Evolutionary conservation across 2,113 vertebrate species (phyloP).

Genomic region (Triplophysa rosa): DNA sequence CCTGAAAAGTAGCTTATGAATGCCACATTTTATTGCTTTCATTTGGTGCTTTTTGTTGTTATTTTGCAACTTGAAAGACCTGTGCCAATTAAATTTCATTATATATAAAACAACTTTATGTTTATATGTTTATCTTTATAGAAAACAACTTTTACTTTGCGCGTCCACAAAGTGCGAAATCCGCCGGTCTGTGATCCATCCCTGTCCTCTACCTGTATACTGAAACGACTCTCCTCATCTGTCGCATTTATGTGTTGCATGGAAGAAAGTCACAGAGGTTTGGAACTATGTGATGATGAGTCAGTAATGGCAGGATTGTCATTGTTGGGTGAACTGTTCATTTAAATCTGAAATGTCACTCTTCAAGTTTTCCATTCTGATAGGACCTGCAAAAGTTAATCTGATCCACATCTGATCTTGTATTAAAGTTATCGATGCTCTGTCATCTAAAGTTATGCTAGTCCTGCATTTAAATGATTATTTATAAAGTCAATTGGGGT

Average conservation of each 20-base stretch:
- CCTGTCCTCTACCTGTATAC: constrained; percentile 73
- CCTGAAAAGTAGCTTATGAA: too few species aligned
- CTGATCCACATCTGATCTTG: background rate
- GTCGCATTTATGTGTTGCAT: constrained; percentile 60
- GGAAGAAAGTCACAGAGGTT: background rate
- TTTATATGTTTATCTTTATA: too few species aligned
- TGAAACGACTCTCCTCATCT: constrained; percentile 61
- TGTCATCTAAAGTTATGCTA: too few species aligned
- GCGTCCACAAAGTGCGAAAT: constrained; percentile 70
- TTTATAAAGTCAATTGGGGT: background rate
- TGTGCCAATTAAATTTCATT: background rate
- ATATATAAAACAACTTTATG: background rate
- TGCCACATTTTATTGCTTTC: too few species aligned
- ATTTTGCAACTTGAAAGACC: background rate
- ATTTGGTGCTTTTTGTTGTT: background rate
- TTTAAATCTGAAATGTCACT: too few species aligned
- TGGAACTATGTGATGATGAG: too few species aligned
- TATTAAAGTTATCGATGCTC: background rate
- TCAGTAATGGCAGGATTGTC: too few species aligned
- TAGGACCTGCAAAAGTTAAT: too few species aligned
- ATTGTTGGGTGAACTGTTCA: too few species aligned
- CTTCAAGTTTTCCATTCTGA: too few species aligned
- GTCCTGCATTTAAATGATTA: background rate
- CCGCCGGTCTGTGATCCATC: constrained; percentile 70
- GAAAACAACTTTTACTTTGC: too few species aligned